Conservation (phyloP, 2,888 invertebrate species). For the Rhagium mordax region DNA sequence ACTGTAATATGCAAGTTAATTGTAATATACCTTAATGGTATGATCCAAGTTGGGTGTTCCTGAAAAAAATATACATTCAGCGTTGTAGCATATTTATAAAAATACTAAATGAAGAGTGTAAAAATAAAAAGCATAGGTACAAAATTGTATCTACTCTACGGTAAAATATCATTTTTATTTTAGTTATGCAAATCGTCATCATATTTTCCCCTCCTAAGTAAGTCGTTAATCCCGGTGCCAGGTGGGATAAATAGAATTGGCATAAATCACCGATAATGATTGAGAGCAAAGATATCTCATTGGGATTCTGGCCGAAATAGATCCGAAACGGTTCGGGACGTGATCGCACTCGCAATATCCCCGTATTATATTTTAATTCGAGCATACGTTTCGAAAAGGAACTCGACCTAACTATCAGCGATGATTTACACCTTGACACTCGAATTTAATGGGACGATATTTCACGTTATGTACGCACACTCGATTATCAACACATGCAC, state of each 20-base stretch:
- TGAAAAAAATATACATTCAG: no score
- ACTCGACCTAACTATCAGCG: neutral
- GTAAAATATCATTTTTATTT: neutral
- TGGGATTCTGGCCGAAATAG: slow-evolving; percentile 15
- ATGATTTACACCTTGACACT: slow-evolving; percentile 17
- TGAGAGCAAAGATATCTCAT: slow-evolving; percentile 11
- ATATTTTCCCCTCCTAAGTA: slow-evolving; percentile 4
- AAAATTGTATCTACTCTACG: neutral
- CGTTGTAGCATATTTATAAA: no score
- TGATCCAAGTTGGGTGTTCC: no score
- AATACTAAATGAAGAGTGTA: no score
- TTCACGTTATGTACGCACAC: neutral
- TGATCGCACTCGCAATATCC: slow-evolving; percentile 7
- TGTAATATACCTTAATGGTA: no score
- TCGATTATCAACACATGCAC: neutral
- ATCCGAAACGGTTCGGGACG: slow-evolving; percentile 6
- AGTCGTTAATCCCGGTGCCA: slow-evolving; percentile 7
- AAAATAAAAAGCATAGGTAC: no score
- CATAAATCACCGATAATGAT: slow-evolving; percentile 21
- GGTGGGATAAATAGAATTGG: slow-evolving; percentile 10
- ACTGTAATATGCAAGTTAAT: no score
- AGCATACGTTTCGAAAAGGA: neutral
- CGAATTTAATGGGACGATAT: slow-evolving; percentile 8
- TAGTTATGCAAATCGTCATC: neutral
- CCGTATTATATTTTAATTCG: slow-evolving; percentile 25